Base-by-base conservation (phyloP, 2,888 invertebrate genomes). In the Malachius bipustulatus region DNA sequence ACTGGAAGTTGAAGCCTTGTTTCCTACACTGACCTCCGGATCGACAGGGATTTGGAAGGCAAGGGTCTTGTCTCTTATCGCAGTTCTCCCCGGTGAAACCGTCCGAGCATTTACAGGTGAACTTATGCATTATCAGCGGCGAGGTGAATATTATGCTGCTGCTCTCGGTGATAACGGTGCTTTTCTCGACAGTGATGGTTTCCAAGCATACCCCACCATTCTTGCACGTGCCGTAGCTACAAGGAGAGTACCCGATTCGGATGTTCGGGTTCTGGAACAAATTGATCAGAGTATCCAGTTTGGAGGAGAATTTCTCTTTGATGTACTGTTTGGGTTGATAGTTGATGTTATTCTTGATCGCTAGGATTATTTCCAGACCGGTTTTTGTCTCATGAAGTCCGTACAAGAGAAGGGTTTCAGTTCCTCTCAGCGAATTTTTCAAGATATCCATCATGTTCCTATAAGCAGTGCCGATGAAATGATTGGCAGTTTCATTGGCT, bases 1-100 rank as follows among this genome's bases (percentile, higher is more conserved):
- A 93, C 41, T 78, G 75, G 60, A 84, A 91, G 49, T 85, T 84
- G 55, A 78, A 80, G 1, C 83, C 84, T 62, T 83, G 76, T 40
- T 84, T 75, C 31, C 83, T 72, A 55, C 94, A 96, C 46, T 80
- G 78, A 0, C 84, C 89, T 39, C 83, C 84, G 48, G 75, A 73
- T 45, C 77, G 73, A 56, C 96, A 96, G 3, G 91, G 93, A 57
- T 82, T 88, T 1, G 88, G 87, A 14, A 80, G 71, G 54, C 91
- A 90, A 0, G 94, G 94, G 64, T 91, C 89, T 64, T 88, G 87
- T 4, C 85, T 71, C 51, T 80, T 79, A 51, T 85, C 83, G 59
- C 91, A 91, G 39, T 77, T 74, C 1, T 69, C 67, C 1, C 91
- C 91, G 9, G 80, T 82, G 55, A 83, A 91, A 28, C 88, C 87